Conservation (phyloP, 2,888 invertebrate genomes). For the Mactromeris polynyma region DNA sequence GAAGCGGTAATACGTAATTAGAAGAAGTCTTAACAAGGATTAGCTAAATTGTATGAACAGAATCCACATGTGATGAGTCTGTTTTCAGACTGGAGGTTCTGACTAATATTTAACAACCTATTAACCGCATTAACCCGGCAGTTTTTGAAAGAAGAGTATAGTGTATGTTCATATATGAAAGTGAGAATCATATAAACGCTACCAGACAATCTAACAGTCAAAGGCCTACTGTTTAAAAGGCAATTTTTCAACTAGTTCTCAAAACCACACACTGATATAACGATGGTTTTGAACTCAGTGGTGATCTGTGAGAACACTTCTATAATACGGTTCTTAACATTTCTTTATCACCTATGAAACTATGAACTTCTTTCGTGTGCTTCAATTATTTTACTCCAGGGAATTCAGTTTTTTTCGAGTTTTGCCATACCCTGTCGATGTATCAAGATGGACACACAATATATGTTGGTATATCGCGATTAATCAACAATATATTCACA, state of each 20-base stretch:
- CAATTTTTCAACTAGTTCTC: neutral
- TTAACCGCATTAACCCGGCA: neutral
- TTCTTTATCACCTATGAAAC: neutral
- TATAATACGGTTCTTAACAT: neutral
- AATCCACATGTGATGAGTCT: neutral
- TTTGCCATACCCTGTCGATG: neutral
- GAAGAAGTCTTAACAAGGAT: neutral
- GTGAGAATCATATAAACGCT: neutral
- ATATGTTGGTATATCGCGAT: too few relatives aligned
- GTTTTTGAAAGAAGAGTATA: neutral
- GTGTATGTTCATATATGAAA: neutral
- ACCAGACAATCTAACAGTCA: neutral
- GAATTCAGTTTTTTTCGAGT: neutral
- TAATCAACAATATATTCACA: too few relatives aligned
- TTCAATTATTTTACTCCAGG: neutral
- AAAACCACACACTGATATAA: neutral
- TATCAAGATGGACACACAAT: neutral
- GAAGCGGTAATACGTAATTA: neutral
- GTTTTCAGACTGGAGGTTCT: neutral
- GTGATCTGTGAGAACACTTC: neutral
- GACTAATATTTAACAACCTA: neutral
- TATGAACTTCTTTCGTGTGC: neutral
- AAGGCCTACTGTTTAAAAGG: neutral
- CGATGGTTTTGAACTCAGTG: neutral
- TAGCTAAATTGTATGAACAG: neutral